Evolutionary conservation across 2,797 vertebrate genomes (phyloP).

Genomic region (Pteronotus mesoamericanus): DNA sequence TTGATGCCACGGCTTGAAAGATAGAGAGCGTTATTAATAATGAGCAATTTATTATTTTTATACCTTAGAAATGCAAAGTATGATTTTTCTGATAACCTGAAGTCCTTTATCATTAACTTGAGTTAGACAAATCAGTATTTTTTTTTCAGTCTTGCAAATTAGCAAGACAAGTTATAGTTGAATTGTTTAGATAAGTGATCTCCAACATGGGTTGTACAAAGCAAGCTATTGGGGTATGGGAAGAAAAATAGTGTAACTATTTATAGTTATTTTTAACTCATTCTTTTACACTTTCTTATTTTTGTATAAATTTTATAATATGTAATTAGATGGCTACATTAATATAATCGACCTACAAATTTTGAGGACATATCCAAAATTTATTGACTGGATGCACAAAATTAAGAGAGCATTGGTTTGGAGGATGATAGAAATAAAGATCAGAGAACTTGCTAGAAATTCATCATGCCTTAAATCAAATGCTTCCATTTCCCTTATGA

Average conservation of each 20-base stretch:
- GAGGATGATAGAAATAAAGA: not conserved
- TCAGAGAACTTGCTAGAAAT: not conserved
- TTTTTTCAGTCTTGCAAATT: not conserved
- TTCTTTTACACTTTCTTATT: slow-evolving; percentile 10
- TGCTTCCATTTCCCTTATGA: not conserved
- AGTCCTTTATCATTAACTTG: slow-evolving; percentile 18
- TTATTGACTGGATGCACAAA: not conserved
- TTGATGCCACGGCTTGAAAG: not conserved
- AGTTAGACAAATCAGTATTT: not conserved
- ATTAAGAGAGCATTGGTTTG: not conserved
- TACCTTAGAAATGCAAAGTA: not conserved
- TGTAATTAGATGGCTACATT: not conserved
- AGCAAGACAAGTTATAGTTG: not conserved
- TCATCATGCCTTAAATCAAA: slow-evolving; percentile 7
- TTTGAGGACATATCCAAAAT: not conserved
- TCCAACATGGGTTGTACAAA: not conserved
- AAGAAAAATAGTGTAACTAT: not conserved
- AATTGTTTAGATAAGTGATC: not conserved
- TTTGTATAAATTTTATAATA: not conserved
- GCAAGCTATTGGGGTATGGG: not conserved
- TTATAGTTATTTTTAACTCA: not conserved
- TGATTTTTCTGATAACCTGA: slow-evolving; percentile 1
- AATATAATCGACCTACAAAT: not conserved
- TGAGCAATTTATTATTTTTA: not conserved
- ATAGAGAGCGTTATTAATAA: not conserved